These are phyloP conservation scores for Peromyscus melanophrys DNA, from an alignment of 2,797 vertebrate genomes.

Conservation along the genomic window DNA sequence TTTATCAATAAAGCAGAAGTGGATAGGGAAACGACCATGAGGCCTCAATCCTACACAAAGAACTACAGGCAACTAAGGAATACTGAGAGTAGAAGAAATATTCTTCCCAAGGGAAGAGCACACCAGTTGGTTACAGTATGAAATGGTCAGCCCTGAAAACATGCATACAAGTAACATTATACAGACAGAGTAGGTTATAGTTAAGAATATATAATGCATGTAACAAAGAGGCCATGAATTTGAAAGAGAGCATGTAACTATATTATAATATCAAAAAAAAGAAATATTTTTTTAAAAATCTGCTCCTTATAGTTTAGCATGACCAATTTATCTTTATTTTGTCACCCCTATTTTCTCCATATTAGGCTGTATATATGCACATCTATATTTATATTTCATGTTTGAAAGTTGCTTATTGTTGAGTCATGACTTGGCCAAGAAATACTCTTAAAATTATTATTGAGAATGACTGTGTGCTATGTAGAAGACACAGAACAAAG, in stretches of 20 bases:
- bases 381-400: slow-evolving; percentile 25
- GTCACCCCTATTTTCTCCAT: slow-evolving; percentile 27
- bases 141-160: neutral
- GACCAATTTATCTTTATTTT: slow-evolving; percentile 2
- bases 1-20: neutral
- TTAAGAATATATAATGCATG: neutral
- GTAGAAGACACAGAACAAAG: slow-evolving; percentile 30
- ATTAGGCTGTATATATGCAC: neutral
- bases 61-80: neutral
- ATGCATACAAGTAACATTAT: neutral
- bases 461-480: slow-evolving; percentile 24
- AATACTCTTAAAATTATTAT: slow-evolving; percentile 62
- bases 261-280: neutral
- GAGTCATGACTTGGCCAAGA: neutral
- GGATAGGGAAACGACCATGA: neutral
- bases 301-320: slow-evolving; percentile 64
- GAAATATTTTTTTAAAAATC: neutral
- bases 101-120: neutral
- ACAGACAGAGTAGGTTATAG: neutral
- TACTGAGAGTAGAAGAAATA: neutral
- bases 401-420: slow-evolving; percentile 45
- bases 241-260: neutral
- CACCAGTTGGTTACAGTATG: neutral
- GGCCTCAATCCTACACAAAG: neutral
- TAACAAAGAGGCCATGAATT: neutral